Percentiles rank a stretch among this genome's conserved stretches.
Evolutionary conservation across 2,797 vertebrate genomes (phyloP).

Genomic region (Simalia tracyae): DNA sequence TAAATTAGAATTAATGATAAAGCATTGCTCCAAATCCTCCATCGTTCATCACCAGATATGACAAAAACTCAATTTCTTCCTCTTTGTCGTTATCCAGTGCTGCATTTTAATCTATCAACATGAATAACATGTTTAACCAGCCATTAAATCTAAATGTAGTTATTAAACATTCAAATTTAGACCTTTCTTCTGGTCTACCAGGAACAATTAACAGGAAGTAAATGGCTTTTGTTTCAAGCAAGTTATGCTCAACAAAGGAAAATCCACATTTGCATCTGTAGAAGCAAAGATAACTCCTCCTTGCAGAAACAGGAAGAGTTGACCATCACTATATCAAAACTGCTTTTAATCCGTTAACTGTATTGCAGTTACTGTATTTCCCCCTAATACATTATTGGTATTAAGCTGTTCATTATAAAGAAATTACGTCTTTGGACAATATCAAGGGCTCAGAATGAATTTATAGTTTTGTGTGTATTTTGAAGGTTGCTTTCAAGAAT

Average conservation of each 20-base stretch:
- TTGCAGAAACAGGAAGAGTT: neutral
- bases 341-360: neutral
- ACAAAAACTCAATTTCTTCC: neutral
- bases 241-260: neutral
- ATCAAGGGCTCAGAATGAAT: neutral
- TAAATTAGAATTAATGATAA: neutral
- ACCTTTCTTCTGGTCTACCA: neutral
- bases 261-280: neutral
- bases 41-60: neutral
- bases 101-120: neutral
- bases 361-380: neutral
- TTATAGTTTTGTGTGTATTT: neutral
- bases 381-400: neutral
- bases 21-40: neutral
- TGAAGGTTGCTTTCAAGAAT: neutral
- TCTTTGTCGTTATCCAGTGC: neutral
- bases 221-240: neutral
- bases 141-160: neutral
- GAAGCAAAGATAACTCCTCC: neutral
- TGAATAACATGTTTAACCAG: neutral
- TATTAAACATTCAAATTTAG: constrained; percentile 1
- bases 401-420: neutral
- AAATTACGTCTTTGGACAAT: neutral
- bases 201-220: neutral
- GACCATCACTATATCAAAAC: neutral